Percentiles rank a stretch among this genome's conserved stretches.
Evolutionary conservation across 2,888 invertebrate genomes (phyloP).

Genomic region (Synanthedon tipuliformis): DNA sequence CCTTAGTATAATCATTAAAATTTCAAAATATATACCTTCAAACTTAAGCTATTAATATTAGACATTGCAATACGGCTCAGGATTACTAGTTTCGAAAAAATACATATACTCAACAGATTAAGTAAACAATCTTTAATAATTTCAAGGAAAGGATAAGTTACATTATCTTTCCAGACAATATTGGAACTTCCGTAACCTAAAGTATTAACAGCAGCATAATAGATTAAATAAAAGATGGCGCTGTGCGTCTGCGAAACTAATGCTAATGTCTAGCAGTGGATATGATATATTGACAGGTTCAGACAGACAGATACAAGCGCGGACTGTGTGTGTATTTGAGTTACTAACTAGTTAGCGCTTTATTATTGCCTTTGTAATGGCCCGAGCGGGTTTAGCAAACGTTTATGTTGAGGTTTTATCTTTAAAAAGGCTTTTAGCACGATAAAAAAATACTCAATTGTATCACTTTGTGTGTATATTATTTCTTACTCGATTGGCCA

Average conservation of each 20-base stretch:
- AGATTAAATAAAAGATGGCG: constrained; percentile 50
- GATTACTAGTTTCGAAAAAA: no score
- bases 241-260: constrained; percentile 33
- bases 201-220: background rate
- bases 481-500: no score
- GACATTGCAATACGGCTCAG: no score
- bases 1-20: no score
- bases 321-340: constrained; percentile 12
- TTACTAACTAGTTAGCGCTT: constrained; percentile 31
- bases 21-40: no score
- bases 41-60: no score
- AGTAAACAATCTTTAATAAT: background rate
- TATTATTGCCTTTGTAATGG: constrained; percentile 26
- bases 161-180: background rate
- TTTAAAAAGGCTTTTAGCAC: background rate
- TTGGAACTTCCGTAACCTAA: background rate
- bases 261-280: constrained; percentile 45
- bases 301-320: constrained; percentile 33
- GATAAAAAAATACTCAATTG: no score
- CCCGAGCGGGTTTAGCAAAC: background rate
- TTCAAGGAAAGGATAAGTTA: background rate
- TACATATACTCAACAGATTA: no score
- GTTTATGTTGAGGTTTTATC: background rate
- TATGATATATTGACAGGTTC: constrained; percentile 57
- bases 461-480: no score